These are phyloP conservation scores for Congeria kusceri DNA, from an alignment of 2,888 invertebrate species.

Conservation along the genomic window DNA sequence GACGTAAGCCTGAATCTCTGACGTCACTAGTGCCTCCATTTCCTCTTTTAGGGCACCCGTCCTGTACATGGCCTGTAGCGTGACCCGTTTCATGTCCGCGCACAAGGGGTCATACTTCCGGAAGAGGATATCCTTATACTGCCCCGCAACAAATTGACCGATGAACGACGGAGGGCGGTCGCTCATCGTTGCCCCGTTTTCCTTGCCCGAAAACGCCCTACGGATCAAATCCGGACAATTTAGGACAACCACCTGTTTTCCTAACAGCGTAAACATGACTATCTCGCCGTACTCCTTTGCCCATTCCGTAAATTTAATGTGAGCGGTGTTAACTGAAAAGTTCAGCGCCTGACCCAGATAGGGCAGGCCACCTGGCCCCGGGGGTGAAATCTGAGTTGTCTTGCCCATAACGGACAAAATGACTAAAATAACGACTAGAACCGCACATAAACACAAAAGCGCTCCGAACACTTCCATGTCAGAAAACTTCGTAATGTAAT, in stretches of 20 bases:
- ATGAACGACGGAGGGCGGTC: conserved; percentile 60
- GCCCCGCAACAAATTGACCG: conserved; percentile 49
- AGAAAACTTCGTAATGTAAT: too few relatives aligned
- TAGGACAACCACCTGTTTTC: conserved; percentile 46
- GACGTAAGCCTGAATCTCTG: conserved; percentile 41
- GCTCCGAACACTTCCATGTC: too few relatives aligned
- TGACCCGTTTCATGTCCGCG: conserved; percentile 46
- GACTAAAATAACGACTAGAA: too few relatives aligned
- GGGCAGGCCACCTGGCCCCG: conserved; percentile 54
- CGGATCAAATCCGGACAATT: conserved; percentile 48
- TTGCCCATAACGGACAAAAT: too few relatives aligned
- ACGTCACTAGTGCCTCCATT: conserved; percentile 15
- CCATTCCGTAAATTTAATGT: conserved; percentile 57
- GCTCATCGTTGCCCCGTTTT: conserved; percentile 29
- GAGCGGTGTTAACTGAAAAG: conserved; percentile 50
- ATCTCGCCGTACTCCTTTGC: conserved; percentile 55
- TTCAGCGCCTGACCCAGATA: conserved; percentile 50
- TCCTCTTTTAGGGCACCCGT: conserved; percentile 31
- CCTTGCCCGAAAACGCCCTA: conserved; percentile 41
- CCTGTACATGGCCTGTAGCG: conserved; percentile 46
- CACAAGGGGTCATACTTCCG: conserved; percentile 56
- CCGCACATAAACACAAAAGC: too few relatives aligned
- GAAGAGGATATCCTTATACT: conserved; percentile 59
- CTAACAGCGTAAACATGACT: conserved; percentile 49
- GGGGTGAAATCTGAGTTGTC: conserved; percentile 14